Evolutionary conservation across 2,888 invertebrate genomes (phyloP).

Genomic region (Lacanobia wlatinum): DNA sequence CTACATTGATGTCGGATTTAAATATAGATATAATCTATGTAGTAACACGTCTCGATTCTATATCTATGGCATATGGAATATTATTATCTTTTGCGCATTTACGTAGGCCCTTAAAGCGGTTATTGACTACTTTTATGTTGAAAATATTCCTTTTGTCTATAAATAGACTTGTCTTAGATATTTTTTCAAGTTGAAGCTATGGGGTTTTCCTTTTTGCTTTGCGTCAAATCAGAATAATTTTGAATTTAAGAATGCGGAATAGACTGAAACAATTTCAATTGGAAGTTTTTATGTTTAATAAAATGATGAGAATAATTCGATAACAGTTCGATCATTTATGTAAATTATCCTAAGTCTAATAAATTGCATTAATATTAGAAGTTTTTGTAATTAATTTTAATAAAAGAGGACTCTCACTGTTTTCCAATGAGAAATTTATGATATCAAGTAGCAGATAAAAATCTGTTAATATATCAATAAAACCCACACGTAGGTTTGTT

Average conservation of each 20-base stretch:
- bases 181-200: background rate
- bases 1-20: constrained; percentile 50
- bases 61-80: constrained; percentile 52
- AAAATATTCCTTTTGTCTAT: constrained; percentile 2
- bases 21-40: constrained; percentile 61
- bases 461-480: constrained; percentile 1
- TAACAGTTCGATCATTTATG: background rate
- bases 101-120: constrained; percentile 17
- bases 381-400: background rate
- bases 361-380: background rate
- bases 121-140: constrained; percentile 12
- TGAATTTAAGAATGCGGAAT: background rate
- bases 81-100: constrained; percentile 67
- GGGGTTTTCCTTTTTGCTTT: background rate
- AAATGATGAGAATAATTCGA: too few species aligned
- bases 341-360: background rate
- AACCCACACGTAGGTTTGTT: background rate
- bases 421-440: background rate
- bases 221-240: background rate
- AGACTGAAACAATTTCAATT: background rate
- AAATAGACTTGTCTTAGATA: background rate
- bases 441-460: constrained; percentile 1
- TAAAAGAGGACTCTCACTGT: background rate
- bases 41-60: constrained; percentile 38
- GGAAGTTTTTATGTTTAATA: background rate